Percentiles rank a stretch among this genome's conserved stretches.
Conservation (phyloP, 2,888 invertebrate genomes). For the Leptopilina myrica region DNA sequence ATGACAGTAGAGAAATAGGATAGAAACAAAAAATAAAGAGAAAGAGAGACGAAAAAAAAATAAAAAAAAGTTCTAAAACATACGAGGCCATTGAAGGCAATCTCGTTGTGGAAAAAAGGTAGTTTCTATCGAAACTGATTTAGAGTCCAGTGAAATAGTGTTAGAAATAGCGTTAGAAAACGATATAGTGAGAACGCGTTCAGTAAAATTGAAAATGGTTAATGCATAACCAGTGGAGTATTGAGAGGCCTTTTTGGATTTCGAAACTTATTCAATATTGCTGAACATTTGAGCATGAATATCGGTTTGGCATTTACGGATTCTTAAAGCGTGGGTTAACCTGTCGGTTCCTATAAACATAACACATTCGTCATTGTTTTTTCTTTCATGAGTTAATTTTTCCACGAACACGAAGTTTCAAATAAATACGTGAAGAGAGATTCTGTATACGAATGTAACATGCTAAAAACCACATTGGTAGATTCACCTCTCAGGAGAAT, state of each 20-base stretch:
- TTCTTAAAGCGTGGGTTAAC: neutral
- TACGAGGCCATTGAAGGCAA: constrained; percentile 31
- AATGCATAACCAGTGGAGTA: constrained; percentile 17
- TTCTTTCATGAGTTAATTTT: too few relatives aligned
- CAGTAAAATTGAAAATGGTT: constrained; percentile 35
- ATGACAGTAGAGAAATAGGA: too few relatives aligned
- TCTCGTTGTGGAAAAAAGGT: constrained; percentile 27
- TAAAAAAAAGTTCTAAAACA: constrained; percentile 9
- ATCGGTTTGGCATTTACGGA: neutral
- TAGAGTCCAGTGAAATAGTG: constrained; percentile 31
- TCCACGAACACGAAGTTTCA: too few relatives aligned
- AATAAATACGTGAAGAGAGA: too few relatives aligned
- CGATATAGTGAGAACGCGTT: constrained; percentile 17
- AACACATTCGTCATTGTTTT: constrained; percentile 20
- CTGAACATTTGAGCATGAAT: constrained; percentile 17
- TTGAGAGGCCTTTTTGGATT: neutral
- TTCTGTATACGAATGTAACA: too few relatives aligned
- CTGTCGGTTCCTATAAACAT: constrained; percentile 6
- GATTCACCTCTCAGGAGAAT: constrained; percentile 28
- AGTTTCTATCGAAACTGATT: constrained; percentile 28
- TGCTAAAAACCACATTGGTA: constrained; percentile 20
- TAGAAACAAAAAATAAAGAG: neutral
- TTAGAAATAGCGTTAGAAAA: neutral
- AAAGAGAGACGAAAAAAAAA: neutral
- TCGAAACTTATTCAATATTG: constrained; percentile 23